Base-by-base conservation (phyloP, 2,113 vertebrate species). In the Egretta garzetta region DNA sequence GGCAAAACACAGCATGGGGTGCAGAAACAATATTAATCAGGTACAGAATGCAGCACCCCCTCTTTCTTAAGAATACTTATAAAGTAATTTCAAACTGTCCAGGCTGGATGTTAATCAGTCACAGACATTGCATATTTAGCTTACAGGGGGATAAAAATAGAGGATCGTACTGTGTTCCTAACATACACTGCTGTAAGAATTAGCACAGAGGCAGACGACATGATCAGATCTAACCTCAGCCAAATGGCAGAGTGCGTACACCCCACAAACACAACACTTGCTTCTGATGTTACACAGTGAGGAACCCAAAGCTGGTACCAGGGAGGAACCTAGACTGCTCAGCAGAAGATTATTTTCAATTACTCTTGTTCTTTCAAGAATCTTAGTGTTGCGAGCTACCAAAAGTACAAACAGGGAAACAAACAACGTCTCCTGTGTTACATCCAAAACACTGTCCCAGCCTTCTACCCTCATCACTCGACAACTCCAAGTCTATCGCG, bases 181-280 rank as follows among this genome's bases (percentile, higher is more conserved):
- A 32, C 11, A 52, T 4, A 23, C 9, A 60, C 45, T 52, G 80
- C 8, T 80, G 12, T 35, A 80, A 73, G 59, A 60, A 64, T 4
- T 21, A 47, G 39, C 67, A 63, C 4, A 70, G 63, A 52, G 49
- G 49, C 53, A 60, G 62, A 56, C 68, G 20, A n/a, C 37, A 50
- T 4, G 14, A 58, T 26, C 60, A 75, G 26, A 58, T 24, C 47
- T 22, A 53, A 66, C 23, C 39, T 72, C 60, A 66, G 45, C 8
- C 45, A 88, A 85, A 62, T 0, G 2, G n/a, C 62, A 80, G 35
- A 77, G 20, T 1, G 12, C 0, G 0, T 52, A 45, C 0, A 0
- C 32, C 19, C 50, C 13, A 17, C 45, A 59, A 83, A 73, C 20
- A 75, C 12, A 53, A 14, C 1, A 1, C 14, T 37, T 50, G 55